These are phyloP conservation scores for Onychomys arenicola DNA, from an alignment of 2,797 vertebrate species.

Conservation along the genomic window DNA sequence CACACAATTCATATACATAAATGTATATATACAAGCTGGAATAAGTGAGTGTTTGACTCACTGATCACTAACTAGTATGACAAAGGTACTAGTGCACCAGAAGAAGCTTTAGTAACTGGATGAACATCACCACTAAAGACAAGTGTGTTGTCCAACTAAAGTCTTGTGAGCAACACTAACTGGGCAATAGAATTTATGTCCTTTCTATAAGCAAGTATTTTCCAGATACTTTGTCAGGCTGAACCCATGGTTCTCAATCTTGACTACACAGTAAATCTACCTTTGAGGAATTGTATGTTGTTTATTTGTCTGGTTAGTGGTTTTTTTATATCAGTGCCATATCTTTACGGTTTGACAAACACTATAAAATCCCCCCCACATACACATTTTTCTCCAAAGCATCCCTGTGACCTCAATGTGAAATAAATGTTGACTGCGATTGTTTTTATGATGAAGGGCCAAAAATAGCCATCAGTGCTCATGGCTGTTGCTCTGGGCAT, in stretches of 20 bases:
- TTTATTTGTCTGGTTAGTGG: neutral
- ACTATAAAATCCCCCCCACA: rapidly evolving
- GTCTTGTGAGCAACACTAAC: neutral
- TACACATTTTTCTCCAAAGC: neutral
- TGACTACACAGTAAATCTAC: neutral
- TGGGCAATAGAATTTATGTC: neutral
- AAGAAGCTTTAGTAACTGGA: neutral
- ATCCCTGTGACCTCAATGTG: neutral
- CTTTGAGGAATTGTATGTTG: neutral
- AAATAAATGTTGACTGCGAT: neutral
- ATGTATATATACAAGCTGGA: neutral
- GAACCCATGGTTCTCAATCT: neutral
- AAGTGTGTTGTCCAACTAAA: neutral
- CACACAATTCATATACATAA: neutral
- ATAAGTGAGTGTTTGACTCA: neutral
- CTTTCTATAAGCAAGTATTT: neutral
- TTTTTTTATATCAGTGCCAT: neutral
- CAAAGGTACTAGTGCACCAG: neutral
- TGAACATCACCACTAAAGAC: neutral
- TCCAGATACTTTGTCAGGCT: neutral
- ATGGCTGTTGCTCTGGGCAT: neutral
- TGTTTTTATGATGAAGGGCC: neutral
- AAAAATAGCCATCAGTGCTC: neutral
- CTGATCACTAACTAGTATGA: neutral
- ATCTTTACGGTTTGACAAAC: neutral